Evolutionary conservation across 2,888 invertebrate genomes (phyloP).

Genomic region (Congeria kusceri): DNA sequence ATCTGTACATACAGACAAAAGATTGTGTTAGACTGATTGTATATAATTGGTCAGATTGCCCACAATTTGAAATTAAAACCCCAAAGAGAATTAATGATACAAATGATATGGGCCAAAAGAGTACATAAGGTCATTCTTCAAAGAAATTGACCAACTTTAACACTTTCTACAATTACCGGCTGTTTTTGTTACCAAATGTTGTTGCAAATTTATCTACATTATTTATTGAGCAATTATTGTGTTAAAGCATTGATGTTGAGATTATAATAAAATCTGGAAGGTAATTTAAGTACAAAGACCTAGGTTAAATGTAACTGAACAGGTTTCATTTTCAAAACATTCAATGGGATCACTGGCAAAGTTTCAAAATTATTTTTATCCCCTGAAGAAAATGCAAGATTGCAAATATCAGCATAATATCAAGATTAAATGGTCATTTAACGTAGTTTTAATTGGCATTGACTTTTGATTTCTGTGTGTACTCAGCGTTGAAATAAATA

Average conservation of each 20-base stretch:
- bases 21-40: conserved; percentile 35
- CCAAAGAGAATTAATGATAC: conserved; percentile 43
- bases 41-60: conserved; percentile 34
- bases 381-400: no score
- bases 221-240: conserved; percentile 6
- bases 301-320: no score
- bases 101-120: conserved; percentile 28
- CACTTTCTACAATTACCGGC: background rate
- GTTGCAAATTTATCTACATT: background rate
- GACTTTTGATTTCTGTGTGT: no score
- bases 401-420: no score
- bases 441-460: no score
- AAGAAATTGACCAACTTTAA: conserved; percentile 1
- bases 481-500: background rate
- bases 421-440: no score
- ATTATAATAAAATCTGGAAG: no score
- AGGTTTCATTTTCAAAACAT: no score
- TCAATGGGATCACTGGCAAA: no score
- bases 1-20: conserved; percentile 32
- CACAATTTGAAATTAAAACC: conserved; percentile 32
- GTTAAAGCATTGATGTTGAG: background rate
- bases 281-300: no score
- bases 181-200: background rate
- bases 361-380: no score
- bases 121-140: conserved; percentile 16